Evolutionary conservation across 1,140 invertebrate species (phyloP), one percentile per base, ranked within the genome.

Genomic region (Ceratina calcarata): DNA sequence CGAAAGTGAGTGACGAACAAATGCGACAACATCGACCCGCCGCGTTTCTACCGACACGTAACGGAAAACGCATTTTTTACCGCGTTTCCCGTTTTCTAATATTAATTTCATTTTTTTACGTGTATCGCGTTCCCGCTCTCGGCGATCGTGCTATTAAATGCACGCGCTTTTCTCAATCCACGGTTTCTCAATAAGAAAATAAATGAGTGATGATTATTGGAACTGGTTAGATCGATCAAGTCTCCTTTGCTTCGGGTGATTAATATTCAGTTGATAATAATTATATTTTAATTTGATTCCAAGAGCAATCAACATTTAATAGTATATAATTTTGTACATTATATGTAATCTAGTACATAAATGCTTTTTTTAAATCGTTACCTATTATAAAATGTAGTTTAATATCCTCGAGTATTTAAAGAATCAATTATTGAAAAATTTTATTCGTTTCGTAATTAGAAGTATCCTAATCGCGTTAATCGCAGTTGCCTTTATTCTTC

Each of bases 1-100:
- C 67, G 53, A 70, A 70, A 70, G 67, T 70, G 67, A 70, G 67
- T 70, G 67, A 70, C 67, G 67, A 70, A 70, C 67, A 70, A 70
- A 70, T 70, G 53, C 51, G 53, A 70, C 64, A 70, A 70, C 67
- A 70, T 70, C 67, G 67, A 58, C 67, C 67, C 18, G 22, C 18
- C 10, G 18, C n/a, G 24, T 57, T 20, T 32, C 67, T 70, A 57
- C 27, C 8, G 51, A 32, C 53, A 70, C 53, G 51, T 22, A 70
- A 32, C 53, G 67, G 67, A 70, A 70, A 70, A 70, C 24, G 67
- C 67, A 70, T 70, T 70, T 70, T 70, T 70, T 70, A 24, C 57
- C 57, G 67, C 24, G 53, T 70, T 70, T 70, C 67, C 67, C 67
- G 67, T 70, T 70, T 70, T 70, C 67, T 55, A 70, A 70, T 32